These are phyloP conservation scores for Hyposoter dolosus DNA, from an alignment of 2,888 invertebrate species.

Conservation along the genomic window DNA sequence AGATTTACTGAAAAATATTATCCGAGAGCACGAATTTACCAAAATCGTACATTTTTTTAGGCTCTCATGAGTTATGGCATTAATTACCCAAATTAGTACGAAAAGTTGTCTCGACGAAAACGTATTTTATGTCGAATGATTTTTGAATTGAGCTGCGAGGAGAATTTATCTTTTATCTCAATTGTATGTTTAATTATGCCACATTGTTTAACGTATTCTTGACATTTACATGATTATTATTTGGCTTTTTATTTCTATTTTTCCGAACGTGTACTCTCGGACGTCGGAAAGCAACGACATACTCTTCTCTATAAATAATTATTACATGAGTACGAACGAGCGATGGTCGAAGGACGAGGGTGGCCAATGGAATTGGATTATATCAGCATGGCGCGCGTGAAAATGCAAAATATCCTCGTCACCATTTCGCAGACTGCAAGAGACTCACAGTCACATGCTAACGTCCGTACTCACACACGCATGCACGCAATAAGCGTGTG, in stretches of 20 bases:
- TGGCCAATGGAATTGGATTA: conserved; percentile 64
- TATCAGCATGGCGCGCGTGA: conserved; percentile 56
- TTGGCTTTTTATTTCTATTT: conserved; percentile 4
- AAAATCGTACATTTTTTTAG: too few relatives aligned
- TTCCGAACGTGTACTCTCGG: neutral
- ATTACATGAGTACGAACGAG: conserved; percentile 56
- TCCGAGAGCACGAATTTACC: too few relatives aligned
- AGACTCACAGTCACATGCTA: conserved; percentile 49
- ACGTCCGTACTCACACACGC: conserved; percentile 11
- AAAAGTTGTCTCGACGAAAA: neutral
- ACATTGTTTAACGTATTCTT: conserved; percentile 21
- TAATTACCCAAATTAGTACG: neutral
- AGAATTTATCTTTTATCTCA: conserved; percentile 21
- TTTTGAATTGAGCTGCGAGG: conserved; percentile 21
- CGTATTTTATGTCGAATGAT: neutral
- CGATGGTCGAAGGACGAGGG: conserved; percentile 47
- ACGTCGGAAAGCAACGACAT: conserved; percentile 32
- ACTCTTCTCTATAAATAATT: conserved; percentile 44
- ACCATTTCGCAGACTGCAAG: conserved; percentile 54
- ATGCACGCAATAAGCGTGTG: conserved; percentile 40
- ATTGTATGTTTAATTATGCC: conserved; percentile 15
- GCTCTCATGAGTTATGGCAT: neutral
- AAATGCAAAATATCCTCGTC: conserved; percentile 64
- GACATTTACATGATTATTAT: conserved; percentile 5
- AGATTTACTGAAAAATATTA: too few relatives aligned